phyloP scores from a whole-genome alignment of 1,140 invertebrate genomes.

The Eriocheir sinensis region DNA sequence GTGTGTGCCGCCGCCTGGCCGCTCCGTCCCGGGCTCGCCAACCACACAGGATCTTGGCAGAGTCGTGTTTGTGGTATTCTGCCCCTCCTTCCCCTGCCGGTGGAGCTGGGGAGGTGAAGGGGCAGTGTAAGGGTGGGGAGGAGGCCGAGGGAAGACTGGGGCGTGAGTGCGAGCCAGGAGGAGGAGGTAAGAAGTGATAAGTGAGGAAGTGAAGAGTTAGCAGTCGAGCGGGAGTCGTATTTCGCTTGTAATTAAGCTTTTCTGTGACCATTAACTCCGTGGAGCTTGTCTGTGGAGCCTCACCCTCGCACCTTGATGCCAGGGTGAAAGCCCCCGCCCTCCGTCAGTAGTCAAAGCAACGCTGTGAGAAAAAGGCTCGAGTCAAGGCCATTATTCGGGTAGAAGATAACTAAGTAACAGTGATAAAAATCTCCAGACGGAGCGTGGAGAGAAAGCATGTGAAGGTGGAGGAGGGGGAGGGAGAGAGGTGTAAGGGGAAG shows the following conservation, averaged over 20 bases:
- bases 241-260: conserved; percentile 5
- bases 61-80: conserved; percentile 41
- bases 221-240: neutral
- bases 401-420: neutral
- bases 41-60: neutral
- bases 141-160: neutral
- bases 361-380: neutral
- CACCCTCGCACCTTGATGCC: neutral
- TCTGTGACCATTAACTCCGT: neutral
- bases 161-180: neutral
- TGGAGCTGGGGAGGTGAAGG: neutral
- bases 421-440: neutral
- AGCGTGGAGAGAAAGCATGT: neutral
- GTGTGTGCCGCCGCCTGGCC: neutral
- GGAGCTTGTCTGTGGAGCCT: neutral
- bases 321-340: no score
- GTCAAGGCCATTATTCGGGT: neutral
- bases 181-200: neutral
- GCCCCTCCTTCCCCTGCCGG: neutral
- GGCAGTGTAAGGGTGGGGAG: neutral
- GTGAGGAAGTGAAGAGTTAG: neutral
- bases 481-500: neutral
- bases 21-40: neutral
- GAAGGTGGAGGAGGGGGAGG: neutral
- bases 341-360: no score